Evolutionary conservation across 2,888 invertebrate species (phyloP).

Genomic region (Ophion ellenae): DNA sequence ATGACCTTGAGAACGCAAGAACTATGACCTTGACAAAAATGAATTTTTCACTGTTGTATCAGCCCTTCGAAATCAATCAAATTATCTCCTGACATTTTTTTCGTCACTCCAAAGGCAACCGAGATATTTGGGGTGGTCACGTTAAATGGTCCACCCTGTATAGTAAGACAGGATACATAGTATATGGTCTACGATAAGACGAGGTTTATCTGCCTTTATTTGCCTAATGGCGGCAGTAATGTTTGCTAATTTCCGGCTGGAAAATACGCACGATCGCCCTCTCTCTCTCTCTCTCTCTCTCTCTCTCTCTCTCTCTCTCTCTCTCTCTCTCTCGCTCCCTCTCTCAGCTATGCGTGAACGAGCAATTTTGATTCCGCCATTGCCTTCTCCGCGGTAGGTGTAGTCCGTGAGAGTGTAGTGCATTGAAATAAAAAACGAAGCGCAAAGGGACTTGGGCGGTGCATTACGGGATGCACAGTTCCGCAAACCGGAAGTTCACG

Average conservation of each 20-base stretch:
- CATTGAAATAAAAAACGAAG: constrained; percentile 37
- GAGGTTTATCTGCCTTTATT: not conserved
- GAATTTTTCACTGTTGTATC: too few relatives aligned
- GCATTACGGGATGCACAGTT: constrained; percentile 6
- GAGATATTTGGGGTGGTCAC: too few relatives aligned
- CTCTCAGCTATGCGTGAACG: constrained; percentile 9
- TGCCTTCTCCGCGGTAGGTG: not conserved
- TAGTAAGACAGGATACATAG: not conserved
- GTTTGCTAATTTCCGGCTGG: constrained; percentile 61
- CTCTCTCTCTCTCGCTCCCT: not conserved
- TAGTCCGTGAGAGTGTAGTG: constrained; percentile 20
- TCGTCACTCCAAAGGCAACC: too few relatives aligned
- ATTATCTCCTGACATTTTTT: too few relatives aligned
- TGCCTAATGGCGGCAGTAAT: constrained; percentile 30
- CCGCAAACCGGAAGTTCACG: constrained; percentile 35
- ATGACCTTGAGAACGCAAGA: too few relatives aligned
- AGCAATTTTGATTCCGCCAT: constrained; percentile 27
- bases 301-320: not conserved
- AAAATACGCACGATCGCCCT: constrained; percentile 29
- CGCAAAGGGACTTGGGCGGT: constrained; percentile 36
- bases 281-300: not conserved
- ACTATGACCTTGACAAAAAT: too few relatives aligned
- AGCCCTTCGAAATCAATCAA: too few relatives aligned
- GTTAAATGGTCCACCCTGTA: too few relatives aligned
- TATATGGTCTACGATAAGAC: not conserved